Evolutionary conservation across 1,140 invertebrate species (phyloP).

Genomic region (Platorchestia sp.): DNA sequence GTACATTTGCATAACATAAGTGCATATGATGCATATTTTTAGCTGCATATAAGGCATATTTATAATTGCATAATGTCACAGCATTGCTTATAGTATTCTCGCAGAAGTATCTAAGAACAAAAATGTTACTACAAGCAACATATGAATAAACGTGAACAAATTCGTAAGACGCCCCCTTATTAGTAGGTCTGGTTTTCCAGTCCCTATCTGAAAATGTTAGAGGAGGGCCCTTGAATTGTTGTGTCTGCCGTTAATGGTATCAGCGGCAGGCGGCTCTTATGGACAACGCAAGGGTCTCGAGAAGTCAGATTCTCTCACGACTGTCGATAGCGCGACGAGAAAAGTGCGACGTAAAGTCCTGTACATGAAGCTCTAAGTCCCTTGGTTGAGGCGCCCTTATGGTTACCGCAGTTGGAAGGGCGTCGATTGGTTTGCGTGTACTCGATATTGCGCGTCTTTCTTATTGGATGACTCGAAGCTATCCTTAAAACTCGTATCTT

Average conservation of each 20-base stretch:
- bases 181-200: neutral
- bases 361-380: neutral
- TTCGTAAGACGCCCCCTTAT: neutral
- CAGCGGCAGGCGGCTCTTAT: neutral
- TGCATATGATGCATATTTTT: too few species aligned
- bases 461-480: neutral
- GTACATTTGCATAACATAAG: too few species aligned
- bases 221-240: neutral
- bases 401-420: neutral
- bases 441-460: neutral
- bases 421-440: neutral
- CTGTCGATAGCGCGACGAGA: constrained; percentile 6
- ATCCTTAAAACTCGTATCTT: constrained; percentile 21
- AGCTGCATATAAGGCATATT: too few species aligned
- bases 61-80: too few species aligned
- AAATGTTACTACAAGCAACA: too few species aligned
- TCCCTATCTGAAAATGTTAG: neutral
- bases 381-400: neutral
- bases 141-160: too few species aligned
- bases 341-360: neutral
- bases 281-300: neutral
- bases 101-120: too few species aligned
- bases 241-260: constrained; percentile 6
- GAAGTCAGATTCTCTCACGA: constrained; percentile 23
- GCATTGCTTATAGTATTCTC: too few species aligned